phyloP scores from a whole-genome alignment of 2,113 vertebrate species.

The Oplegnathus fasciatus region DNA sequence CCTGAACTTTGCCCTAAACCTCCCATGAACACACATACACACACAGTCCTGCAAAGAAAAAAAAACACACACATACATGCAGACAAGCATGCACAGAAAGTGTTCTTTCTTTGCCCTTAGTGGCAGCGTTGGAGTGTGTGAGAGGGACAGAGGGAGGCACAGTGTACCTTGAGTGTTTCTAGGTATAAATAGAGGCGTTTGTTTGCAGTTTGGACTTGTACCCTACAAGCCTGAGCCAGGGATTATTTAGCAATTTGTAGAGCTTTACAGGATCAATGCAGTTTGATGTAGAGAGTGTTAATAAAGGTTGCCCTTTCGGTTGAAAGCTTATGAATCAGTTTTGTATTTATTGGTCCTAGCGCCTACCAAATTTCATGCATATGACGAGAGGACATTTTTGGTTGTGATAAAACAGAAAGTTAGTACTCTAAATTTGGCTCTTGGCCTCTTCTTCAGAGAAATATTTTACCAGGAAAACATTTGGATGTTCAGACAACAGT shows the following conservation, averaged over 20 bases:
- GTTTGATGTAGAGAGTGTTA: constrained; percentile 33
- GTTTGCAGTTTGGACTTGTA: constrained; percentile 44
- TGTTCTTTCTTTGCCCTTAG: constrained; percentile 57
- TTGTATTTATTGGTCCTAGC: constrained; percentile 40
- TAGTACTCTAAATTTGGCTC: background rate
- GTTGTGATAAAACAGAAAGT: background rate
- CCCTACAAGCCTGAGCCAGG: constrained; percentile 1
- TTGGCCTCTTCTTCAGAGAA: background rate
- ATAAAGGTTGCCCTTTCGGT: constrained; percentile 30
- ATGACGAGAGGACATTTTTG: background rate
- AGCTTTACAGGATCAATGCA: constrained; percentile 54
- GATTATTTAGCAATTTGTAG: constrained; percentile 51
- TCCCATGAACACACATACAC: constrained; percentile 61
- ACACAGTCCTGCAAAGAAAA: constrained; percentile 12
- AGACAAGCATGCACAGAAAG: constrained; percentile 58
- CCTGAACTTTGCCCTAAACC: constrained; percentile 78
- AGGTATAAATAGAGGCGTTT: constrained; percentile 72
- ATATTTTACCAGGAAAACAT: constrained; percentile 4
- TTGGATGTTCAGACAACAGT: constrained; percentile 4
- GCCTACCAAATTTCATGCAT: constrained; percentile 26
- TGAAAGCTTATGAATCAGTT: constrained; percentile 35
- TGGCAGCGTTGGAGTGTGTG: constrained; percentile 28
- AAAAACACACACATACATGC: constrained; percentile 14
- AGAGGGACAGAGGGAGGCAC: constrained; percentile 50
- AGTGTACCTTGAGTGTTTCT: constrained; percentile 49